Percentiles rank a stretch among this genome's conserved stretches.
phyloP scores from a whole-genome alignment of 2,888 invertebrate genomes.

The Aromia moschata region DNA sequence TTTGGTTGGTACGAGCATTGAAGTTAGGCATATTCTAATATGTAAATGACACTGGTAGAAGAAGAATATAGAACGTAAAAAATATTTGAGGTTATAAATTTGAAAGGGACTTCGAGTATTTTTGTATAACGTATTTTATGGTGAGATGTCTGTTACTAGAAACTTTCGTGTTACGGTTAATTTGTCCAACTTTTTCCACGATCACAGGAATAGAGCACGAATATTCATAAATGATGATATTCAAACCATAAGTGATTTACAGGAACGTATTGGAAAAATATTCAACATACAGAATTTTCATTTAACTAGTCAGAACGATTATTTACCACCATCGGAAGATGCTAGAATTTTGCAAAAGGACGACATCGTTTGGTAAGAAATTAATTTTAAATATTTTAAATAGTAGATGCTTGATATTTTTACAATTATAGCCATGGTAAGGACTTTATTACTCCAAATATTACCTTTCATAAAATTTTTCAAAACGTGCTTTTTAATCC shows the following conservation, averaged over 20 bases:
- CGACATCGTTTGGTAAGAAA: slow-evolving; percentile 36
- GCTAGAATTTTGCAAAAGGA: slow-evolving; percentile 28
- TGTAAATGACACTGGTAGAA: too few species aligned
- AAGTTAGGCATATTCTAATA: too few species aligned
- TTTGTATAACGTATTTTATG: neutral
- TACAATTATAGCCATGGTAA: too few species aligned
- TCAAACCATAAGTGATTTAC: slow-evolving; percentile 30
- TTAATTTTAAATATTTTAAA: too few species aligned
- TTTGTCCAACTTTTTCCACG: slow-evolving; percentile 33
- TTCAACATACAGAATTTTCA: slow-evolving; percentile 31
- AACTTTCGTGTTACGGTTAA: slow-evolving; percentile 26
- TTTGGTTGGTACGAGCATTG: too few species aligned
- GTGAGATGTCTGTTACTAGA: slow-evolving; percentile 5
- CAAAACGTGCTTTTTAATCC: neutral
- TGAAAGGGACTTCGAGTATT: neutral
- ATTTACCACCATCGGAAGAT: slow-evolving; percentile 37
- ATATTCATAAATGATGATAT: slow-evolving; percentile 31
- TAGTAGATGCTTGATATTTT: too few species aligned
- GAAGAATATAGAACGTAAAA: too few species aligned
- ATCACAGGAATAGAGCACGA: slow-evolving; percentile 31
- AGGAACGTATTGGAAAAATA: slow-evolving; percentile 26
- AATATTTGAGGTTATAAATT: slow-evolving; percentile 6
- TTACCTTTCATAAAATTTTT: too few species aligned
- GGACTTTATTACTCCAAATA: too few species aligned
- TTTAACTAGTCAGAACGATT: slow-evolving; percentile 32